These are phyloP conservation scores for Ellobium chinense DNA, from an alignment of 2,888 invertebrate species.

Conservation along the genomic window DNA sequence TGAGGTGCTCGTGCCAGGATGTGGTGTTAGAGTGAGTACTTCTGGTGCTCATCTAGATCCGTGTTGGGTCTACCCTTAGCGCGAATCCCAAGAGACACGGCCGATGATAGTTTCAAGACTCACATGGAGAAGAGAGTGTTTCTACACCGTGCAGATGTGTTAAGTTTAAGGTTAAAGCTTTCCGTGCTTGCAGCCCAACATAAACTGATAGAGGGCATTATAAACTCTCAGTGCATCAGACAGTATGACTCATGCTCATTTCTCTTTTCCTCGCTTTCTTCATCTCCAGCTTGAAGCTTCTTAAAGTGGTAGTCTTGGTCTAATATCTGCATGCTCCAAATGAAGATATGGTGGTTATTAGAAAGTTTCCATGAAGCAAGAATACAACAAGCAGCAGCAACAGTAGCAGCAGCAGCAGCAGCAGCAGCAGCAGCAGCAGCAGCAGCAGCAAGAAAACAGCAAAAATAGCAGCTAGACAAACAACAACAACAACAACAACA, in stretches of 20 bases:
- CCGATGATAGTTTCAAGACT: conserved; percentile 11
- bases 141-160: not conserved
- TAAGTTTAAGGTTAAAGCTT: conserved; percentile 9
- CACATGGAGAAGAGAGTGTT: too few relatives aligned
- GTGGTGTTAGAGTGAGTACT: not conserved
- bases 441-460: not conserved
- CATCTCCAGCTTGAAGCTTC: too few relatives aligned
- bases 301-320: too few relatives aligned
- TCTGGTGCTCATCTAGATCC: conserved; percentile 8
- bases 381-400: too few relatives aligned
- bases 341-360: too few relatives aligned
- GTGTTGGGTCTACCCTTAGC: not conserved
- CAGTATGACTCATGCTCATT: too few relatives aligned
- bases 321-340: too few relatives aligned
- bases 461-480: not conserved
- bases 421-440: not conserved
- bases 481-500: not conserved
- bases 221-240: too few relatives aligned
- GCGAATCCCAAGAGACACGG: conserved; percentile 6
- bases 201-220: not conserved
- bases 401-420: too few relatives aligned
- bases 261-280: too few relatives aligned
- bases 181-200: not conserved
- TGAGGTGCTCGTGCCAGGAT: not conserved
- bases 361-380: too few relatives aligned